Conservation (phyloP, 2,797 vertebrate species). For the Muscicapa comitata region DNA sequence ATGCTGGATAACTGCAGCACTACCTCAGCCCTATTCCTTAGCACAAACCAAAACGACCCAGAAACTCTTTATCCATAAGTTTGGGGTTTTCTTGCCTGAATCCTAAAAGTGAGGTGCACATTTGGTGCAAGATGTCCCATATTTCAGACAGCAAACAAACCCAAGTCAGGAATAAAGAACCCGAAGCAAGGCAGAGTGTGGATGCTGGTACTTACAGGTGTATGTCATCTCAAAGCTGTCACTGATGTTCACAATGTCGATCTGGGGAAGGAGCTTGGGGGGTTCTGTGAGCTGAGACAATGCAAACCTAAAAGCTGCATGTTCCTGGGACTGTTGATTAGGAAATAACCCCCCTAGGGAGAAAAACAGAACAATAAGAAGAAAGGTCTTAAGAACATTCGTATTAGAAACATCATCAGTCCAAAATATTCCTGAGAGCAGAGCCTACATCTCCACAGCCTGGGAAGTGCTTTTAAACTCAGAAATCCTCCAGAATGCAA, state of each 20-base stretch:
- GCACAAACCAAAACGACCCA: conserved; percentile 20
- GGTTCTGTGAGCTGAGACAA: conserved; percentile 96
- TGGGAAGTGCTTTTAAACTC: neutral
- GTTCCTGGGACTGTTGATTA: conserved; percentile 94
- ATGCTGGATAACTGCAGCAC: neutral
- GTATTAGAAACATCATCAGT: neutral
- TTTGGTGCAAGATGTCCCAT: neutral
- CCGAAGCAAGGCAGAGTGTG: neutral
- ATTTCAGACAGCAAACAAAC: neutral
- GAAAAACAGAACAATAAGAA: conserved; percentile 24
- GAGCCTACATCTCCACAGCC: neutral
- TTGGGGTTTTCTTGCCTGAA: neutral
- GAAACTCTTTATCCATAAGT: neutral
- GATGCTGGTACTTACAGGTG: conserved; percentile 86
- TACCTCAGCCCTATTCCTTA: neutral
- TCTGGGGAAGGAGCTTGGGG: conserved; percentile 97
- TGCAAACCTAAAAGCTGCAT: conserved; percentile 98
- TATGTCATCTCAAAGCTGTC: conserved; percentile 99
- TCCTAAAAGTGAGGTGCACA: neutral
- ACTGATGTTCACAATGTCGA: conserved; percentile 98
- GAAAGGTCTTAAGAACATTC: neutral
- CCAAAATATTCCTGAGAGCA: neutral
- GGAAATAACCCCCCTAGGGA: conserved; percentile 94
- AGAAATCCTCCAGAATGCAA: rapidly evolving
- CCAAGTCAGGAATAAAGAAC: neutral